Percentiles rank a stretch among this genome's conserved stretches.
These are phyloP conservation scores for Tragopan temminckii DNA, from an alignment of 2,797 vertebrate genomes.

Conservation along the genomic window DNA sequence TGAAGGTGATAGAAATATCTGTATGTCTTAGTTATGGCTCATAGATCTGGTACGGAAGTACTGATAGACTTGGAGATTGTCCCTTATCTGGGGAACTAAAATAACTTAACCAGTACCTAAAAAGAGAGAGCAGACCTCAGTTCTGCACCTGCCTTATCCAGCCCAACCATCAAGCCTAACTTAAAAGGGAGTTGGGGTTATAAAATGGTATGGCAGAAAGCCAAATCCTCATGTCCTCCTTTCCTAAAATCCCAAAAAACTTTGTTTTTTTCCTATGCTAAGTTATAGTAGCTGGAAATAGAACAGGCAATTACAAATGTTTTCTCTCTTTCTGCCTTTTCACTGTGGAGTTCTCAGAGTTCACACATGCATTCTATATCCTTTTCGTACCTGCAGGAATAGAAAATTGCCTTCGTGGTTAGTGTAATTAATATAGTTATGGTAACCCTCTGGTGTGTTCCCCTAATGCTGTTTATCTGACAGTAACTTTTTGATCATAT, in stretches of 20 bases:
- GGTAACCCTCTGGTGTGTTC: neutral
- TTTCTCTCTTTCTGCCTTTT: neutral
- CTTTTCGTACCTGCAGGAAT: neutral
- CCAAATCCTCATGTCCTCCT: neutral
- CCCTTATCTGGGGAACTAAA: neutral
- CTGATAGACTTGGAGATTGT: neutral
- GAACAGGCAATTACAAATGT: neutral
- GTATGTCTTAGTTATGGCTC: neutral
- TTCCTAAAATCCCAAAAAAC: neutral
- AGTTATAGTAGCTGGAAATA: neutral
- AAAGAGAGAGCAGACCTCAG: neutral
- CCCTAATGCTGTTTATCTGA: neutral
- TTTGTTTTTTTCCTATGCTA: neutral
- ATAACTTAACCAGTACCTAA: neutral
- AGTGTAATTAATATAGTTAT: neutral
- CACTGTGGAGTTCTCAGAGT: neutral
- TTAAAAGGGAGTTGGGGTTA: neutral
- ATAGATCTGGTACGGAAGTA: neutral
- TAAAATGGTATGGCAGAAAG: neutral
- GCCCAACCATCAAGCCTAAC: neutral
- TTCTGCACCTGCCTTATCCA: neutral
- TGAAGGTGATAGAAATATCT: neutral
- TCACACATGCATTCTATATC: neutral
- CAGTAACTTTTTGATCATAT: neutral
- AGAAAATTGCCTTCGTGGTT: neutral